Evolutionary conservation across 2,888 invertebrate species (phyloP).

Genomic region (Ceraclea dissimilis): DNA sequence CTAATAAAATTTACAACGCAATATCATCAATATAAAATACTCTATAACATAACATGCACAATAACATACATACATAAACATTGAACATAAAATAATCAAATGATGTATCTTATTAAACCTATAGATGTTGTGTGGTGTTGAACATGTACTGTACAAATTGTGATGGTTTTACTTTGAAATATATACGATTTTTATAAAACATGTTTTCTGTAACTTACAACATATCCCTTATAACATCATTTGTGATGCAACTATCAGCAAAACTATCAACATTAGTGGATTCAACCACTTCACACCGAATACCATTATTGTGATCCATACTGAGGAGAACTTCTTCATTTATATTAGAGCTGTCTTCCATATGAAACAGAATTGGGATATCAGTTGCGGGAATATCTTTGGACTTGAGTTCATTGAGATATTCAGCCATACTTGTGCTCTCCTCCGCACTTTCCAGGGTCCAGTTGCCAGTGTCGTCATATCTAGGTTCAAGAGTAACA

Average conservation of each 20-base stretch:
- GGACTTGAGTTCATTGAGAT: slow-evolving; percentile 44
- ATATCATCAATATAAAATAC: too few species aligned
- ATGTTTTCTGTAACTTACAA: not conserved
- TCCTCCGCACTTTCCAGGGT: slow-evolving; percentile 26
- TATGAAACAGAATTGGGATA: slow-evolving; percentile 54
- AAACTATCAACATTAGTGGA: slow-evolving; percentile 30
- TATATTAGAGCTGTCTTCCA: slow-evolving; percentile 56
- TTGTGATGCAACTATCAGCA: not conserved
- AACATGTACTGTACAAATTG: slow-evolving; percentile 19
- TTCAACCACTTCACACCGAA: slow-evolving; percentile 47
- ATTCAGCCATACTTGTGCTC: slow-evolving; percentile 43
- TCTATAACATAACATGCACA: too few species aligned
- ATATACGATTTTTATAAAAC: slow-evolving; percentile 20
- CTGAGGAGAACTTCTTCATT: slow-evolving; percentile 55
- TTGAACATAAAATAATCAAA: too few species aligned
- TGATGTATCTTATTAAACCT: too few species aligned
- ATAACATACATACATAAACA: too few species aligned
- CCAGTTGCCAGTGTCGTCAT: slow-evolving; percentile 27
- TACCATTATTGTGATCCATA: slow-evolving; percentile 48
- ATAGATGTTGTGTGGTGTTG: not conserved
- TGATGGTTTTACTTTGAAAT: slow-evolving; percentile 21
- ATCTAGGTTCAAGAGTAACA: slow-evolving; percentile 18
- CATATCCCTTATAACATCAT: not conserved
- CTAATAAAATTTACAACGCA: too few species aligned
- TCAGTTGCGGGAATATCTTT: slow-evolving; percentile 41